Evolutionary conservation across 2,113 vertebrate species (phyloP).

Genomic region (Aspiorhynchus laticeps): DNA sequence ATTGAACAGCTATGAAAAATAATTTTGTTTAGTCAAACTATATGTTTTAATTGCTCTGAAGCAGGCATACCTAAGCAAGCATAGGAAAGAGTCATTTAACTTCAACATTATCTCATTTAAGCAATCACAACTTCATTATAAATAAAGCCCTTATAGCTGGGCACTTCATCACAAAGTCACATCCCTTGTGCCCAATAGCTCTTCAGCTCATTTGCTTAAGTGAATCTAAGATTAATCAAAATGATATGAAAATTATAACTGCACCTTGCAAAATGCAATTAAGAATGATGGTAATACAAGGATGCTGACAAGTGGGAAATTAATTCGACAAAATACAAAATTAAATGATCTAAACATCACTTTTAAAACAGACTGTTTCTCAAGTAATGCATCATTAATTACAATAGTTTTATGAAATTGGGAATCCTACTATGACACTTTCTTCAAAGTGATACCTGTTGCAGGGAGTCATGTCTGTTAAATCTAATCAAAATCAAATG

Average conservation of each 20-base stretch:
- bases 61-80: not conserved
- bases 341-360: not conserved
- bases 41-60: not conserved
- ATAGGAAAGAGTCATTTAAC: not conserved
- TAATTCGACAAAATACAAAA: constrained; percentile 4
- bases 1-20: not conserved
- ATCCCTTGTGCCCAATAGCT: constrained; percentile 11
- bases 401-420: not conserved
- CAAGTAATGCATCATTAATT: not conserved
- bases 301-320: constrained; percentile 43
- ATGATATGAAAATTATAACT: constrained; percentile 12
- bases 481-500: not conserved
- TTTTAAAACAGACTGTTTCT: not conserved
- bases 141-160: constrained; percentile 10
- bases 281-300: constrained; percentile 36
- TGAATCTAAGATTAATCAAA: constrained; percentile 30
- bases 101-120: constrained; percentile 3
- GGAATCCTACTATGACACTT: not conserved
- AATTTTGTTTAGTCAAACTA: not conserved
- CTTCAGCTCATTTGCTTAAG: constrained; percentile 32
- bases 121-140: constrained; percentile 19
- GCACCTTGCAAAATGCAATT: not conserved
- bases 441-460: not conserved
- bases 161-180: constrained; percentile 10
- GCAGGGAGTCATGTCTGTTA: not conserved